phyloP scores from a whole-genome alignment of 2,797 vertebrate genomes.

The Pangasius macronema region DNA sequence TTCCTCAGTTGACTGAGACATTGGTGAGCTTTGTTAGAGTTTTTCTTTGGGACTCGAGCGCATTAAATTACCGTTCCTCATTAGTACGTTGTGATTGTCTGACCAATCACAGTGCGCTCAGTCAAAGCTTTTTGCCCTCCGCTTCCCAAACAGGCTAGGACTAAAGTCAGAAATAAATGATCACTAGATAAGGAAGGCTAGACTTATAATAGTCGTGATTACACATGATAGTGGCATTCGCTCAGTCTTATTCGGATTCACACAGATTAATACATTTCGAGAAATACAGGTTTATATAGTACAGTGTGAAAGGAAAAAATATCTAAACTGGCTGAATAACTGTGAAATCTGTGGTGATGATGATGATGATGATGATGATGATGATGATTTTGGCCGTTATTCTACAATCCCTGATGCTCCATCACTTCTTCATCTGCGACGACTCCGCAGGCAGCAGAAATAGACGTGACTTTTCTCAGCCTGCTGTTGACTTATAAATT shows the following conservation, averaged over 20 bases:
- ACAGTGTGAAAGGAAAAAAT: not conserved
- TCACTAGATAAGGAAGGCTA: not conserved
- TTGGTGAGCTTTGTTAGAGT: not conserved
- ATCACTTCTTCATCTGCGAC: conserved; percentile 58
- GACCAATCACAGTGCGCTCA: not conserved
- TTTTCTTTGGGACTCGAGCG: not conserved
- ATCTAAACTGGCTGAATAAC: too few relatives aligned
- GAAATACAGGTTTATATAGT: not conserved
- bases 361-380: not conserved
- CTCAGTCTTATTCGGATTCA: not conserved
- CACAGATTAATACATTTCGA: not conserved
- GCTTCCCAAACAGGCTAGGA: not conserved
- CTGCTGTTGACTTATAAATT: conserved; percentile 44
- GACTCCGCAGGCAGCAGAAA: conserved; percentile 56
- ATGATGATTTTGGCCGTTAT: not conserved
- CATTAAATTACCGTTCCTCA: not conserved
- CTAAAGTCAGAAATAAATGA: not conserved
- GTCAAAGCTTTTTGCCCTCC: not conserved
- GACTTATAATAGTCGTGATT: not conserved
- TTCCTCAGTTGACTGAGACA: not conserved
- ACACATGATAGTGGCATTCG: not conserved
- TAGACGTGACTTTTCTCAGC: conserved; percentile 40
- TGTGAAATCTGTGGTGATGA: not conserved
- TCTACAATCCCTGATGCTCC: not conserved
- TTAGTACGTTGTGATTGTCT: not conserved